Evolutionary conservation across 2,113 vertebrate genomes (phyloP).

Genomic region (Martes martes): DNA sequence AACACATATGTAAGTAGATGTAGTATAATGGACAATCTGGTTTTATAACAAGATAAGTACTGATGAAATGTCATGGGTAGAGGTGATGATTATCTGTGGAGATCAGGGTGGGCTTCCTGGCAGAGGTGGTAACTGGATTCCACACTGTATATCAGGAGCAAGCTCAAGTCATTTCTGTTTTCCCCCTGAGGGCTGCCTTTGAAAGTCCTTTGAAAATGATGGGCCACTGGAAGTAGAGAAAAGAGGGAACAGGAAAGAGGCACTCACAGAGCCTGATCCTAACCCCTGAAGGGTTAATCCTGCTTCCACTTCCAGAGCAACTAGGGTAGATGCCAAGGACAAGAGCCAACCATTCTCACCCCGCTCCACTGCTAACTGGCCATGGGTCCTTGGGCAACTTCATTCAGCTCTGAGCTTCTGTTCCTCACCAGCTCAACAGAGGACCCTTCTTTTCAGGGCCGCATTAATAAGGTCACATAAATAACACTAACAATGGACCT

Average conservation of each 20-base stretch:
- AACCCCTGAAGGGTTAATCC: neutral
- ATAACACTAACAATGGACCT: neutral
- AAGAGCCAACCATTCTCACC: neutral
- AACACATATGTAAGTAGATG: neutral
- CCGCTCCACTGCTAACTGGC: neutral
- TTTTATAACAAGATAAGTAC: neutral
- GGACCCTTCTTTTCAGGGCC: too few relatives aligned
- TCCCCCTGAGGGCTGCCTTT: neutral
- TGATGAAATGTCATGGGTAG: neutral
- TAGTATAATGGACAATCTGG: neutral
- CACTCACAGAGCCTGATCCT: neutral
- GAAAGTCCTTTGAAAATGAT: neutral
- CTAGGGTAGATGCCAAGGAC: neutral
- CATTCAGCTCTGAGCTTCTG: neutral
- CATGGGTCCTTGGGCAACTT: neutral
- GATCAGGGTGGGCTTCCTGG: neutral
- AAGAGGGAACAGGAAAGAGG: neutral
- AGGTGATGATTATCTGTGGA: neutral
- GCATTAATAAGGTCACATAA: too few relatives aligned
- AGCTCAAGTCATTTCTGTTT: neutral
- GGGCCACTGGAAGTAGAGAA: neutral
- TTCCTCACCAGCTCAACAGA: neutral
- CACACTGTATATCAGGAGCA: neutral
- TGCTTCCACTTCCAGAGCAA: neutral
- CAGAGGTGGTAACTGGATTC: neutral